Percentiles rank a stretch among this genome's conserved stretches.
Evolutionary conservation across 2,113 vertebrate species (phyloP).

Genomic region (Amazona guildingii): DNA sequence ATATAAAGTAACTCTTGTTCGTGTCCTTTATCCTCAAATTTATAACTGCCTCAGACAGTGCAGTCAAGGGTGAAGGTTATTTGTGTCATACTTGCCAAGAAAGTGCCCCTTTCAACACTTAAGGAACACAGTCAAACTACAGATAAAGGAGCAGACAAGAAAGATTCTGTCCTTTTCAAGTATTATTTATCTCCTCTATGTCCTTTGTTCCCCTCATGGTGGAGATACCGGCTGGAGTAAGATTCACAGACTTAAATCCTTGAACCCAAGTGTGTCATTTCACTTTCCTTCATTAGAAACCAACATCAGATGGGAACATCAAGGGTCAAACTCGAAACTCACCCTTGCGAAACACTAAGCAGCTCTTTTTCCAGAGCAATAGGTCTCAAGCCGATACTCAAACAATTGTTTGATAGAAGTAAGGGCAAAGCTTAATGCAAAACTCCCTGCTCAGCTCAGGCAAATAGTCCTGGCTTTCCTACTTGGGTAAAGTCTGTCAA

Average conservation of each 20-base stretch:
- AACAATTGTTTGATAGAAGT: not conserved
- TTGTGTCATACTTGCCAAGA: conserved; percentile 54
- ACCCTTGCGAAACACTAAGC: not conserved
- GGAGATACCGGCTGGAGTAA: conserved; percentile 28
- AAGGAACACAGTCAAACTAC: conserved; percentile 49
- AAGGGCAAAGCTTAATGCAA: not conserved
- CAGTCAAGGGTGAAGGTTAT: conserved; percentile 76
- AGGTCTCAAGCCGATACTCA: not conserved
- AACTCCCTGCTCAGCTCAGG: not conserved
- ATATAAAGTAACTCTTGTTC: not conserved
- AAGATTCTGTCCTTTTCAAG: conserved; percentile 52
- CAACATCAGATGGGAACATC: not conserved
- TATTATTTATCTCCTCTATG: conserved; percentile 63
- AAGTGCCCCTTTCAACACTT: conserved; percentile 75
- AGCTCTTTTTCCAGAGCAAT: not conserved
- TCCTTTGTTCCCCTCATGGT: conserved; percentile 38
- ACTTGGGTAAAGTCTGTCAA: not conserved
- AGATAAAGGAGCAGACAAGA: conserved; percentile 61
- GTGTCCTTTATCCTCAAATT: not conserved
- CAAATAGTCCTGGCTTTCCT: rapidly evolving
- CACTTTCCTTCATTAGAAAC: conserved; percentile 22
- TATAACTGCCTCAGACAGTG: conserved; percentile 38
- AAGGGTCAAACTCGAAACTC: not conserved
- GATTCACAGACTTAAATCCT: conserved; percentile 30
- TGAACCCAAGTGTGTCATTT: conserved; percentile 18